These are phyloP conservation scores for Heliothis subflexa DNA, from an alignment of 1,140 invertebrate species.

Conservation along the genomic window DNA sequence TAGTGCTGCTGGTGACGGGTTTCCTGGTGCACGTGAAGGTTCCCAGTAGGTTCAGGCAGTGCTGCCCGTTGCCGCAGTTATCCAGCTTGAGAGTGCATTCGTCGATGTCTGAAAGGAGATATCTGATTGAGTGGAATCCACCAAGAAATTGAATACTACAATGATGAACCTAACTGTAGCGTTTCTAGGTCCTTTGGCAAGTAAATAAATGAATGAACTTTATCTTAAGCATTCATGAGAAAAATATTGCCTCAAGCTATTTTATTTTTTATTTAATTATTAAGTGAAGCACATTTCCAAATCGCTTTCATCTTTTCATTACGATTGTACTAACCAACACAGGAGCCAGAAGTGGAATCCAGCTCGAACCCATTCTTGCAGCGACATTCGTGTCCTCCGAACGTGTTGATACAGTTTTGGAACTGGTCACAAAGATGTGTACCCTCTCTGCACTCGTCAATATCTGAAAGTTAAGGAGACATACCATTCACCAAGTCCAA, in stretches of 20 bases:
- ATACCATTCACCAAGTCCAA: not conserved
- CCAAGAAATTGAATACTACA: no score
- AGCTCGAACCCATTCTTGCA: slow-evolving; percentile 92
- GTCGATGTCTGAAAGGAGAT: slow-evolving; percentile 86
- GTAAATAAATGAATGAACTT: no score
- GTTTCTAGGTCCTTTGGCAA: no score
- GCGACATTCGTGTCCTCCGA: slow-evolving; percentile 92
- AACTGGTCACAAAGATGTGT: slow-evolving; percentile 89
- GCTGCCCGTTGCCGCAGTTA: slow-evolving; percentile 89
- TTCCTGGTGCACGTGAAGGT: slow-evolving; percentile 89
- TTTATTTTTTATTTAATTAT: no score
- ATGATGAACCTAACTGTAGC: no score
- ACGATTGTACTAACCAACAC: slow-evolving; percentile 86
- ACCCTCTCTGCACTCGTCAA: slow-evolving; percentile 91
- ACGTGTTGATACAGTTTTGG: slow-evolving; percentile 91
- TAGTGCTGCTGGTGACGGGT: slow-evolving; percentile 45
- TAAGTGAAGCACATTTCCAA: no score
- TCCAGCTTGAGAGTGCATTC: slow-evolving; percentile 90
- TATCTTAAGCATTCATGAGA: no score
- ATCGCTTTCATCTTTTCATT: no score
- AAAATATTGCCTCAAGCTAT: no score
- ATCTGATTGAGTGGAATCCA: no score
- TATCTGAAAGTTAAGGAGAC: slow-evolving; percentile 84
- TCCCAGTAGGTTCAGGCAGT: slow-evolving; percentile 91
- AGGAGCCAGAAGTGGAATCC: slow-evolving; percentile 89